Evolutionary conservation across 1,140 invertebrate species (phyloP).

Genomic region (Eciton burchellii): DNA sequence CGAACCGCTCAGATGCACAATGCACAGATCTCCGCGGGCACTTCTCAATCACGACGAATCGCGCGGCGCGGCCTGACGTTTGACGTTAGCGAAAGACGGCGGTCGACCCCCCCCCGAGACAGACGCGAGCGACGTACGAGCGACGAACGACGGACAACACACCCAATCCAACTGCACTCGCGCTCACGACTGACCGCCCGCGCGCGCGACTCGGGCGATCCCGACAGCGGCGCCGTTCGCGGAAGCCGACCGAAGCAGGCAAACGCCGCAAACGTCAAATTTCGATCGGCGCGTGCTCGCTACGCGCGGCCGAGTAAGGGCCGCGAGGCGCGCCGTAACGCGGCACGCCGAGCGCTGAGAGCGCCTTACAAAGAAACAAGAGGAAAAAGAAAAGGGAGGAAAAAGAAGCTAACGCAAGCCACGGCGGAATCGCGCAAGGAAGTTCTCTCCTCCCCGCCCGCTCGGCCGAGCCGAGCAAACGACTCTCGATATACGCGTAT

Average conservation of each 20-base stretch:
- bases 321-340: neutral
- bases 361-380: neutral
- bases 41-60: conserved; percentile 24
- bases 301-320: neutral
- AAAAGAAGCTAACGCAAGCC: too few species aligned
- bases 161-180: conserved; percentile 68
- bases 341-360: neutral
- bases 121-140: too few species aligned
- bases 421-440: neutral
- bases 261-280: conserved; percentile 49
- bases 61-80: conserved; percentile 28
- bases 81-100: conserved; percentile 53
- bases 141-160: conserved; percentile 35
- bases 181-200: conserved; percentile 73
- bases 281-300: conserved; percentile 60
- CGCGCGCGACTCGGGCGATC: neutral
- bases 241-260: conserved; percentile 59
- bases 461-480: neutral
- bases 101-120: too few species aligned
- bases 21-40: conserved; percentile 41
- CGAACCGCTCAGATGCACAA: too few species aligned
- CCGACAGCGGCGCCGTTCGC: conserved; percentile 55
- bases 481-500: neutral
- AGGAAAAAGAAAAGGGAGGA: neutral
- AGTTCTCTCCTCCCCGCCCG: neutral